A percentile compares a stretch with the other conserved stretches of the same genome.
Evolutionary conservation across 2,797 vertebrate species (phyloP).

Genomic region (Orientallactaga sibirica): DNA sequence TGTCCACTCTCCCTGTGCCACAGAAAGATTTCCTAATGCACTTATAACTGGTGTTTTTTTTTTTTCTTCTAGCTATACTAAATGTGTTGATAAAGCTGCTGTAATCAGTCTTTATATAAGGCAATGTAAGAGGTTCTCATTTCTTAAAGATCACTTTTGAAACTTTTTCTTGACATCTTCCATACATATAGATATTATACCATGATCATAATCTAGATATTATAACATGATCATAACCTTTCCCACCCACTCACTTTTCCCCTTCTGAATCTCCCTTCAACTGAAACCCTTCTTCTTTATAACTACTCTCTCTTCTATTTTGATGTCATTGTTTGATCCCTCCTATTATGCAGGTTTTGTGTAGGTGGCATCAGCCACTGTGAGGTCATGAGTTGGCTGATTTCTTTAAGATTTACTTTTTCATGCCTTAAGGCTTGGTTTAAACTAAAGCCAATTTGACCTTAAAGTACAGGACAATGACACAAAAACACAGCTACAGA

Average conservation of each 20-base stretch:
- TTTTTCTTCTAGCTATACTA: neutral
- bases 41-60: neutral
- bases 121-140: neutral
- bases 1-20: neutral
- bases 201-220: too few relatives aligned
- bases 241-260: too few relatives aligned
- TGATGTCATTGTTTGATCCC: too few relatives aligned
- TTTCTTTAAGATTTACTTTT: neutral
- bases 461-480: neutral
- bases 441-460: neutral
- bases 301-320: too few relatives aligned
- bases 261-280: too few relatives aligned
- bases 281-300: too few relatives aligned
- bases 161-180: too few relatives aligned
- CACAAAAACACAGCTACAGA: neutral
- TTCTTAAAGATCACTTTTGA: neutral
- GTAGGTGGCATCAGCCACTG: too few relatives aligned
- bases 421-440: neutral
- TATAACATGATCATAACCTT: too few relatives aligned
- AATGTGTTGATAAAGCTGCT: constrained; percentile 1
- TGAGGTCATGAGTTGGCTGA: neutral
- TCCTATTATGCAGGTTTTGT: too few relatives aligned
- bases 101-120: neutral
- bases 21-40: neutral
- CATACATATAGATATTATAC: too few relatives aligned